Conservation (phyloP, 1,140 invertebrate genomes). For the Micrasema minimum region DNA sequence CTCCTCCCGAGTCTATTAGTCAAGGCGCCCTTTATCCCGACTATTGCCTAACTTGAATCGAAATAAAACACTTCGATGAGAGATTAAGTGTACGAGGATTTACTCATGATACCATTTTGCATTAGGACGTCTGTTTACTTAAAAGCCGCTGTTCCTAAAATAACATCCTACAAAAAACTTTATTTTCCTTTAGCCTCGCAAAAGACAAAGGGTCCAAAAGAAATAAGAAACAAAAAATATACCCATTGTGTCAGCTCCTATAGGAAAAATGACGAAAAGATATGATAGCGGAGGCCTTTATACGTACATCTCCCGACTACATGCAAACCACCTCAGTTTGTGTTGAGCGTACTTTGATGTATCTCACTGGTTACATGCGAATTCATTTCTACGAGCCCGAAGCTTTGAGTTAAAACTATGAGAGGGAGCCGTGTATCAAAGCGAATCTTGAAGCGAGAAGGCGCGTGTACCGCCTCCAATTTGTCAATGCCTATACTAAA, state of each 20-base stretch:
- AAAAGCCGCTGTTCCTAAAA: constrained; percentile 27
- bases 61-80: constrained; percentile 17
- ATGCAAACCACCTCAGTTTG: not conserved
- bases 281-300: constrained; percentile 17
- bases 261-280: constrained; percentile 37
- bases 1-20: constrained; percentile 32
- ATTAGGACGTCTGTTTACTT: constrained; percentile 11
- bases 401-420: constrained; percentile 47
- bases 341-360: constrained; percentile 39
- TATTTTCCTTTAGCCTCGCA: constrained; percentile 37
- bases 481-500: constrained; percentile 52
- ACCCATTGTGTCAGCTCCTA: too few relatives aligned
- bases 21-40: constrained; percentile 6
- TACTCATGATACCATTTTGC: constrained; percentile 14
- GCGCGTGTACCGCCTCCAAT: constrained; percentile 49
- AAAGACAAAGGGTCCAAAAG: constrained; percentile 47
- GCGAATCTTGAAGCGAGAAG: constrained; percentile 36
- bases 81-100: constrained; percentile 6
- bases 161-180: constrained; percentile 16
- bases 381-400: constrained; percentile 46
- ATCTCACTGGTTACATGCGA: constrained; percentile 33
- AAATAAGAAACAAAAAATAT: constrained; percentile 46
- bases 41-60: not conserved
- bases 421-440: constrained; percentile 44
- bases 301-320: constrained; percentile 15